These are phyloP conservation scores for Otus sunia DNA, from an alignment of 2,113 vertebrate genomes.

Conservation along the genomic window DNA sequence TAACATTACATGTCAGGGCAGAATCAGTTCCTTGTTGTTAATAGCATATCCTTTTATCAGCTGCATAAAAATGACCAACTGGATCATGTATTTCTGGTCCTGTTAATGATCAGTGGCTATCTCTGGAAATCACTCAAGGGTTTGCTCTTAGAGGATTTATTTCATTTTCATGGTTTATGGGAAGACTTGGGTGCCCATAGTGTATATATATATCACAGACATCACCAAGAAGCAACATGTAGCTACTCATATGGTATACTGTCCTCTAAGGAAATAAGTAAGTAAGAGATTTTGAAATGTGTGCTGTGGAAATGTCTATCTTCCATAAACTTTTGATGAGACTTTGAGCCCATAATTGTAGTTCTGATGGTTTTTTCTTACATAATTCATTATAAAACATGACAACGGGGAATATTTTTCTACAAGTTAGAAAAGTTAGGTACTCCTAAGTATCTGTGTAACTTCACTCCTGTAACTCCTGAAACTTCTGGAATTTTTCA, in stretches of 20 bases:
- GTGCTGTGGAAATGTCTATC: background rate
- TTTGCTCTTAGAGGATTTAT: background rate
- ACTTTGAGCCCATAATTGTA: background rate
- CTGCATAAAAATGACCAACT: background rate
- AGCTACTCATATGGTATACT: background rate
- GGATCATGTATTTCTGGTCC: background rate
- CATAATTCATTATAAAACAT: background rate
- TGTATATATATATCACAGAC: background rate
- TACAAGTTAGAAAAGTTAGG: background rate
- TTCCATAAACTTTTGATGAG: background rate
- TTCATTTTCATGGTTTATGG: background rate
- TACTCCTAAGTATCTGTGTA: background rate
- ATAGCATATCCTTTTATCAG: background rate
- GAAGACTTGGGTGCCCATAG: background rate
- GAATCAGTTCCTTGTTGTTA: background rate
- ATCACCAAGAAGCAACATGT: background rate
- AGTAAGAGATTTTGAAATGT: background rate
- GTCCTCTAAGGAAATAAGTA: background rate
- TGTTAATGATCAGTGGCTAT: background rate
- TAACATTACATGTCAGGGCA: background rate
- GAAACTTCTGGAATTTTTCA: background rate
- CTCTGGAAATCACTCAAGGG: background rate
- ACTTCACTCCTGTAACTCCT: background rate
- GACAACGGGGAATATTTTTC: fast-evolving
- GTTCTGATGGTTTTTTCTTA: background rate